Conservation (phyloP, 2,797 vertebrate species). For the Sebastes alutus region DNA sequence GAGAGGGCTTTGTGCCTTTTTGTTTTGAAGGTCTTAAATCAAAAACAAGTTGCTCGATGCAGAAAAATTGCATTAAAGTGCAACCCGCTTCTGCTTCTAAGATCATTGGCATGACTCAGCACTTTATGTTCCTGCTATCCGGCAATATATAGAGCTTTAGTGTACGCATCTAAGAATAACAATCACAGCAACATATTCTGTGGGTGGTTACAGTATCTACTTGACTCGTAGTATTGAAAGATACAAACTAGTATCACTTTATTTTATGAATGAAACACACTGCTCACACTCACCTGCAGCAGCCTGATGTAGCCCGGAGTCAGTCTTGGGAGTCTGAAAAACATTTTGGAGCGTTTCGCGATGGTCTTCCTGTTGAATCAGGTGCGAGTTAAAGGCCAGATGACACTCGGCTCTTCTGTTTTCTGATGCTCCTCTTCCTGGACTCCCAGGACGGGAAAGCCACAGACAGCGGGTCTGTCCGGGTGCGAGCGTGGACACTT, state of each 20-base stretch:
- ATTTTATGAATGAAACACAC: not conserved
- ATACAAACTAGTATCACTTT: not conserved
- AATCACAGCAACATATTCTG: not conserved
- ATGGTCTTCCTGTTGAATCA: conserved; percentile 20
- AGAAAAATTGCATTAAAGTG: conserved; percentile 21
- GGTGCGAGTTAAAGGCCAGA: not conserved
- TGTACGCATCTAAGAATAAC: not conserved
- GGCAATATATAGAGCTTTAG: not conserved
- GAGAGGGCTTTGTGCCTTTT: not conserved
- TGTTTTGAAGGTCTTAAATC: conserved; percentile 38
- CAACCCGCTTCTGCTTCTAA: conserved; percentile 4
- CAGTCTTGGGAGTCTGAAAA: conserved; percentile 72
- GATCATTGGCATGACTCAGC: conserved; percentile 31
- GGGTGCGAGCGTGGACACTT: not conserved
- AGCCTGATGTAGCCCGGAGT: conserved; percentile 78
- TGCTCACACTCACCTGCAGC: conserved; percentile 74
- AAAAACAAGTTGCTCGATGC: conserved; percentile 15
- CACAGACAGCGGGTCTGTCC: conserved; percentile 27
- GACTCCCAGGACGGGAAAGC: conserved; percentile 53
- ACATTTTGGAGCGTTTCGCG: conserved; percentile 56
- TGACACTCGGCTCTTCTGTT: not conserved
- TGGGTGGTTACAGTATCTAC: not conserved
- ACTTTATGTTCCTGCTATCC: not conserved
- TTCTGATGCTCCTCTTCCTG: conserved; percentile 43
- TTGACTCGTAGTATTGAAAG: not conserved